Evolutionary conservation across 2,797 vertebrate species (phyloP).

Genomic region (Falco berigora): DNA sequence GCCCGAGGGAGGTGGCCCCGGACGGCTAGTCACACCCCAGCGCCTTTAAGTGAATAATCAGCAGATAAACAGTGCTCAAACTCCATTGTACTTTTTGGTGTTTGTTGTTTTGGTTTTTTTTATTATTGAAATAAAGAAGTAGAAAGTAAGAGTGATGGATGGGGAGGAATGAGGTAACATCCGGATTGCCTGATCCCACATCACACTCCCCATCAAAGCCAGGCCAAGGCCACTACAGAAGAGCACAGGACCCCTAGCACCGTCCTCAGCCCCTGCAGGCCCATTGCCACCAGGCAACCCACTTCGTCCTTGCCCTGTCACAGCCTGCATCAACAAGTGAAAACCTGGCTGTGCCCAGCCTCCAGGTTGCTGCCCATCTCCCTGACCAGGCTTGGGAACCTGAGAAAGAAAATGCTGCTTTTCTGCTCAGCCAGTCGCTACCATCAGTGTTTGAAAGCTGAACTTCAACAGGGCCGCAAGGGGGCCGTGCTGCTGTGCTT

Average conservation of each 20-base stretch:
- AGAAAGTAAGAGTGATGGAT: neutral
- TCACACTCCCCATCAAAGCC: neutral
- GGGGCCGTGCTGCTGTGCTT: neutral
- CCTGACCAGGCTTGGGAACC: neutral
- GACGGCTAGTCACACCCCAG: no score
- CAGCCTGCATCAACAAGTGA: neutral
- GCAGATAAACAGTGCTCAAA: neutral
- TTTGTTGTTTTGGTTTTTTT: neutral
- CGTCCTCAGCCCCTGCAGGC: accelerated
- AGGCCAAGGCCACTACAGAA: neutral
- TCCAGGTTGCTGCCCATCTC: no score
- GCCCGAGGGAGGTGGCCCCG: neutral
- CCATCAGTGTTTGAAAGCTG: neutral
- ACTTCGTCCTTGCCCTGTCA: accelerated
- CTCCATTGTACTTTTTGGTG: neutral
- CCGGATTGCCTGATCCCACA: accelerated
- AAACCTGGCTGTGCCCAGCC: neutral
- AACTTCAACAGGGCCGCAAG: neutral
- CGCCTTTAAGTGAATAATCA: no score
- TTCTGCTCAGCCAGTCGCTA: neutral
- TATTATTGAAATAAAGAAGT: neutral
- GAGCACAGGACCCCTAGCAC: neutral
- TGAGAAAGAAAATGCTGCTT: neutral
- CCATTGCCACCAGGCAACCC: neutral
- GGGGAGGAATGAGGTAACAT: neutral